These are phyloP conservation scores for Grammomys surdaster DNA, from an alignment of 2,113 vertebrate species.

Conservation along the genomic window DNA sequence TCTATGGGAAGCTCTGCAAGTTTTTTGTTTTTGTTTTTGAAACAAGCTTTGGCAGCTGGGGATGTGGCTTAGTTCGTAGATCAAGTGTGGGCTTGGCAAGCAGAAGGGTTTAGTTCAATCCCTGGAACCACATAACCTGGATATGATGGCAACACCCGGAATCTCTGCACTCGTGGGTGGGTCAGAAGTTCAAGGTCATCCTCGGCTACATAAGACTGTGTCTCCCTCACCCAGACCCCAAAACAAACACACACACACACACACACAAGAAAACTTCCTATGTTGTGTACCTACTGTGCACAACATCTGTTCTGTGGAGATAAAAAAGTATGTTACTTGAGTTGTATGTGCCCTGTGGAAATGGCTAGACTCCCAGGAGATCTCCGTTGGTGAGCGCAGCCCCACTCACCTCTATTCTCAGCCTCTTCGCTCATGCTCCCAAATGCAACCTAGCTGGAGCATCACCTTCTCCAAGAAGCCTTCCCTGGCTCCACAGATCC, in stretches of 20 bases:
- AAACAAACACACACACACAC: background rate
- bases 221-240: background rate
- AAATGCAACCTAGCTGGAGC: background rate
- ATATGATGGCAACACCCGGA: background rate
- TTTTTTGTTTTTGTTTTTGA: background rate
- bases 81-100: background rate
- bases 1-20: slow-evolving; percentile 38
- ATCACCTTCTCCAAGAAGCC: background rate
- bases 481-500: background rate
- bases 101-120: background rate
- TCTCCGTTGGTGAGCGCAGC: background rate
- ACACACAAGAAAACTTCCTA: background rate
- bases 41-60: background rate
- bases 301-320: background rate
- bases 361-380: background rate
- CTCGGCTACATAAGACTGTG: background rate
- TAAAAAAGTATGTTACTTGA: background rate
- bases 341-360: background rate
- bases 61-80: background rate
- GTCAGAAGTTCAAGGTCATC: background rate
- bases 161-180: background rate
- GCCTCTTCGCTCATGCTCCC: background rate
- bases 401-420: background rate
- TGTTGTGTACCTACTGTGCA: background rate
- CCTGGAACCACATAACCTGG: background rate